Percentiles rank a stretch among this genome's conserved stretches.
phyloP scores from a whole-genome alignment of 2,797 vertebrate genomes.

The Ara ararauna region DNA sequence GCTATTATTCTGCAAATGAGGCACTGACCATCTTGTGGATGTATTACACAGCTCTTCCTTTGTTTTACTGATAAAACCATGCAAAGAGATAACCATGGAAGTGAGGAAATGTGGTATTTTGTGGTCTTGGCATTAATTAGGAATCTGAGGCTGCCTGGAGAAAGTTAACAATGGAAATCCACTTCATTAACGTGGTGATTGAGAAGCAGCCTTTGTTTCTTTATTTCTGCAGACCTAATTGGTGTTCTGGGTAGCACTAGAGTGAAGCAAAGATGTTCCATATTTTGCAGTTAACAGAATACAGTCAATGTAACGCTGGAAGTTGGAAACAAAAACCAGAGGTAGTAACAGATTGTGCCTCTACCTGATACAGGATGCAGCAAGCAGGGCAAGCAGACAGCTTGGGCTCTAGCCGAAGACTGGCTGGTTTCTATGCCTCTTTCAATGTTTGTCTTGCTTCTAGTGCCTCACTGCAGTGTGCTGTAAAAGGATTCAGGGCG shows the following conservation, averaged over 20 bases:
- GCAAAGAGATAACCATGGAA: not conserved
- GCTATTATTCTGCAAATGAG: not conserved
- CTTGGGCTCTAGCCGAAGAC: not conserved
- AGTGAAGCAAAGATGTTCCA: not conserved
- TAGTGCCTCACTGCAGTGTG: not conserved
- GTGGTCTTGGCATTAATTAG: not conserved
- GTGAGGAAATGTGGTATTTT: not conserved
- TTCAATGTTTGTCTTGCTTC: not conserved
- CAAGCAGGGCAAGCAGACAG: not conserved
- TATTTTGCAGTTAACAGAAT: not conserved
- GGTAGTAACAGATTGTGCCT: not conserved
- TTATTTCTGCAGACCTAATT: not conserved
- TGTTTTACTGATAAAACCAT: not conserved
- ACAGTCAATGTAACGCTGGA: accelerated
- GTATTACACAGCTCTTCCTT: not conserved
- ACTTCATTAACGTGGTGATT: not conserved
- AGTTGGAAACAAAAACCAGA: not conserved
- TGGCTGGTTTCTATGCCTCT: not conserved
- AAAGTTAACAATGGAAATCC: not conserved
- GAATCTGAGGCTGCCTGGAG: not conserved
- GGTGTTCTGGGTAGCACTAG: not conserved
- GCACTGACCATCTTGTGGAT: not conserved
- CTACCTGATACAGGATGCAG: not conserved
- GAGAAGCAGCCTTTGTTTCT: not conserved
- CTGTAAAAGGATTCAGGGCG: not conserved